phyloP scores from a whole-genome alignment of 2,797 vertebrate species.

The Chiloscyllium punctatum region DNA sequence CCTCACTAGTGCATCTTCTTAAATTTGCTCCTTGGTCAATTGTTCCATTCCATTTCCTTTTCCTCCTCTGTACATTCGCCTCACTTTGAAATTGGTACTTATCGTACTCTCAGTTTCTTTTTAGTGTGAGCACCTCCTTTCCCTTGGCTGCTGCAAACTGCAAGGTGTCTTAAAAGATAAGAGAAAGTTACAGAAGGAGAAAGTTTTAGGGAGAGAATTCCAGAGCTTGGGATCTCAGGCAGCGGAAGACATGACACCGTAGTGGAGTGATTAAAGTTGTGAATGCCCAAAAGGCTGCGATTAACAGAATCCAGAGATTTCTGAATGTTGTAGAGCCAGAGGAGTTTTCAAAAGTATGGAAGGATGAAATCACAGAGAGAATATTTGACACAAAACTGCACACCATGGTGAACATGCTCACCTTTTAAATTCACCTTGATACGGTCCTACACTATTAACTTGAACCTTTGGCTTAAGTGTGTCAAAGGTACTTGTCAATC shows the following conservation, averaged over 20 bases:
- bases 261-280: not conserved
- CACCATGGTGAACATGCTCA: too few species aligned
- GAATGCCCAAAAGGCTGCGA: not conserved
- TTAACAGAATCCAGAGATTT: not conserved
- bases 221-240: not conserved
- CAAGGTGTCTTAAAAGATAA: not conserved
- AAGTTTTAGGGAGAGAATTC: not conserved
- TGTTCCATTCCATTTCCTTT: too few species aligned
- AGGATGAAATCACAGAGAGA: not conserved
- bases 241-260: not conserved
- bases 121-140: not conserved
- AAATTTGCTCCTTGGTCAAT: too few species aligned
- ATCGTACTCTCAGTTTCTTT: too few species aligned
- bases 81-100: too few species aligned
- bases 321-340: not conserved
- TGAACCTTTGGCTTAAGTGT: not conserved
- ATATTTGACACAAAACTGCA: not conserved
- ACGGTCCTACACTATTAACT: not conserved
- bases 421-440: not conserved
- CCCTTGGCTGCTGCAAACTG: not conserved
- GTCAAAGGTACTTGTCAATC: not conserved
- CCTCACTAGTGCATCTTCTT: too few species aligned
- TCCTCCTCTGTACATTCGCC: too few species aligned
- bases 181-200: not conserved
- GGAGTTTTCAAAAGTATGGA: not conserved